These are phyloP conservation scores for Anastrepha obliqua DNA, from an alignment of 1,140 invertebrate genomes.

Conservation along the genomic window DNA sequence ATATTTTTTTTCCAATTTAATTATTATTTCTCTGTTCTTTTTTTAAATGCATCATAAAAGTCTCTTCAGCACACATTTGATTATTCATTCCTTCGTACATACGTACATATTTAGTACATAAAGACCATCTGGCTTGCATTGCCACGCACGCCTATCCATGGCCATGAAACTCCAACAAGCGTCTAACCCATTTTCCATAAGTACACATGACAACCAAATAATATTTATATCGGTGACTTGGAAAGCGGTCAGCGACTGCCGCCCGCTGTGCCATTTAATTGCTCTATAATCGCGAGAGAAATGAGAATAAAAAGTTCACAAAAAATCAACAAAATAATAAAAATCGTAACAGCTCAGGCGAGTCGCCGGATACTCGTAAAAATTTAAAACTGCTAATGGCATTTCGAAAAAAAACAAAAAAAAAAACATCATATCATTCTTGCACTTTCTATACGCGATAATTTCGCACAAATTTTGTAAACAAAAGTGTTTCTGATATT, in stretches of 20 bases:
- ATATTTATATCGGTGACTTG: not conserved
- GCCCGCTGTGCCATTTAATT: conserved; percentile 30
- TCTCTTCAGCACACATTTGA: no score
- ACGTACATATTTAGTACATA: no score
- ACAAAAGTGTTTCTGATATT: not conserved
- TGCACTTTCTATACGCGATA: conserved; percentile 19
- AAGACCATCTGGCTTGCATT: not conserved
- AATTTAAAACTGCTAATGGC: not conserved
- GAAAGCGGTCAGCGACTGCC: not conserved
- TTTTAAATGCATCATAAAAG: not conserved
- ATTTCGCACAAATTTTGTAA: not conserved
- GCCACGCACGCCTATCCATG: not conserved
- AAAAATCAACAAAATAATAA: conserved; percentile 15
- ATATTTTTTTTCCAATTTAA: not conserved
- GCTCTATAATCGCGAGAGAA: not conserved
- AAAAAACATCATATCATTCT: conserved; percentile 1
- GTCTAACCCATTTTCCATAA: conserved; percentile 8
- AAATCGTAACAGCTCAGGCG: conserved; percentile 2
- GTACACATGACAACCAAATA: not conserved
- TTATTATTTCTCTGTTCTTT: not conserved
- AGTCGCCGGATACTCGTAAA: conserved; percentile 17
- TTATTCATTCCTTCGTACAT: no score
- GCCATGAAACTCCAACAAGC: conserved; percentile 13
- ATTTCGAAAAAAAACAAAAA: not conserved
- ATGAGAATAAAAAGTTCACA: not conserved